Base-by-base conservation (phyloP, 2,797 vertebrate species). In the Antennarius maculatus region DNA sequence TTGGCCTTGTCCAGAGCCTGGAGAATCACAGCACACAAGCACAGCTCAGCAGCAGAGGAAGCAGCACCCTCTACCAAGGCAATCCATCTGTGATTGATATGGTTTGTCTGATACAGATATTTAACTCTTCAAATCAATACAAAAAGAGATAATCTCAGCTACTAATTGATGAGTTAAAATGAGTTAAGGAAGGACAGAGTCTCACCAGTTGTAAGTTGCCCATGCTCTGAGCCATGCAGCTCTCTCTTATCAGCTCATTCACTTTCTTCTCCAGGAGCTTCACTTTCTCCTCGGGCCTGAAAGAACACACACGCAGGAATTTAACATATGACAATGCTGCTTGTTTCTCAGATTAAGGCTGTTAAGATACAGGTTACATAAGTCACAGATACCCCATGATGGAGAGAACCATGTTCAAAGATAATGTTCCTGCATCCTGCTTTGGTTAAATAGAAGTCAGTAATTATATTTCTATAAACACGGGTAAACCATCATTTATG, bases 1-100 rank as follows among this genome's bases (percentile, higher is more conserved):
- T 99, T 99, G 53, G 96, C 97, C 72, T 97, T 99, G 83, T 99
- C 97, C 77, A 99, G 93, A 79, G 97, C 95, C 97, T 99, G 79
- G 60, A 83, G 74, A 31, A 18, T 67, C 45, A 73, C 14, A 68
- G 1, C 14, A 48, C 41, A 71, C 3, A 8, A 3, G n/a, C 45
- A 46, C n/a, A 43, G 42, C 11, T 43, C 15, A 16, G 42, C 42
- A 43, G 42, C 13, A 43, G 42, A 11, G 12, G 9, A 4, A 43
- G 13, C 42, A 43, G 37, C 31, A 5, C 31, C 31, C 31, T 8
- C 31, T 8, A 1, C 31, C 31, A 5, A 34, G 31, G 31, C 31
- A 34, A 8, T 23, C 23, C 23, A 1, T 23, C 23, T 23, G 23
- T 23, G 23, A 23, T 23, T 23, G 23, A 23, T 23, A 23, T 23